Base-by-base conservation (phyloP, 2,113 vertebrate genomes). In the Oreochromis tanganicae region DNA sequence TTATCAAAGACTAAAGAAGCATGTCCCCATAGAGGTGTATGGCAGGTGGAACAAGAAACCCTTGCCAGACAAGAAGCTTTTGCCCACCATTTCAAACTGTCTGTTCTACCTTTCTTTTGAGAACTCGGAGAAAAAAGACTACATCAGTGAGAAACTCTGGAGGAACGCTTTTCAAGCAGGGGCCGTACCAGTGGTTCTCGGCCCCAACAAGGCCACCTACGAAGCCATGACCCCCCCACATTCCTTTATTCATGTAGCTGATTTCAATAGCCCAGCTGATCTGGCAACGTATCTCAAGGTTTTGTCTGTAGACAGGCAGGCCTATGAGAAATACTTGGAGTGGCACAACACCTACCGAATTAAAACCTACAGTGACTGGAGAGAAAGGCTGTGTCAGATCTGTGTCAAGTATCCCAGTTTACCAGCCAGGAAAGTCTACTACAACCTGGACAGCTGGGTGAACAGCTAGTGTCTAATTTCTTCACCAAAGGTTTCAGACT, bases 41-140 rank as follows among this genome's bases (percentile, higher is more conserved):
- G 97, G 97, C 1, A 5, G 0, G 1, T n/a, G 92, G 91, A 78
- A 36, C 2, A 92, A 91, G 10, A 73, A 8, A 46, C 88, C 88
- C 0, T 92, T 97, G 12, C 3, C 94, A 1, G 0, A 1, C 0
- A 9, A 11, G 2, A n/a, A 63, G 11, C 89, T 96, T 43, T 50
- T 96, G 75, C 82, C 94, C 14, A 95, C 88, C 12, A 94, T 95
- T 32, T 86, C 80, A 66, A 95, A 87, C 4, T 97, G 97, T 79
- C 91, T 82, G 5, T 98, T 98, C 90, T 97, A 97, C 91, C 83
- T 98, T 83, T 96, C 97, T 3, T 97, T 98, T 1, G 97, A 98
- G 94, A 98, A 97, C 93, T 97, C 97, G 0, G 16, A 79, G 75
- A 93, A 96, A 1, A 91, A 61, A 1, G 97, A 97, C 86, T 97